These are phyloP conservation scores for Drosophila chauvacae DNA, from an alignment of 1,140 invertebrate genomes.

Conservation along the genomic window DNA sequence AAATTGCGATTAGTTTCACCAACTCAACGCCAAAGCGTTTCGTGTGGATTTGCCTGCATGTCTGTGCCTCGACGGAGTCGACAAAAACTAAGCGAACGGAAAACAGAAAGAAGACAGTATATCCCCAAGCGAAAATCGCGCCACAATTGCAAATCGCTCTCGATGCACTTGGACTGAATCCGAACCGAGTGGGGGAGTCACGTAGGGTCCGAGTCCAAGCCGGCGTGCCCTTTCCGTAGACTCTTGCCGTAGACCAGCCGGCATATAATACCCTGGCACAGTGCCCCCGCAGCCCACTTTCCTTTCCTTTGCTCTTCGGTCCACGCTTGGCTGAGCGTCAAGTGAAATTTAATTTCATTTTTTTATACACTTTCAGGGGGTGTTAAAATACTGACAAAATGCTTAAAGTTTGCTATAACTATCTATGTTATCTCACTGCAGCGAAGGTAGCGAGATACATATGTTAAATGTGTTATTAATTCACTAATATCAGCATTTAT, in stretches of 20 bases:
- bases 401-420: neutral
- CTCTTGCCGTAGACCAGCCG: constrained; percentile 32
- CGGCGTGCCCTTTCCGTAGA: constrained; percentile 12
- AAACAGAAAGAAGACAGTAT: constrained; percentile 10
- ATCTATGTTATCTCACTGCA: neutral
- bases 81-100: constrained; percentile 34
- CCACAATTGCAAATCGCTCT: constrained; percentile 55
- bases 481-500: neutral
- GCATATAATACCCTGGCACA: constrained; percentile 30
- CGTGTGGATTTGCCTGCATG: constrained; percentile 74
- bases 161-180: constrained; percentile 26
- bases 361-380: constrained; percentile 25
- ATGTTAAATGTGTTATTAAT: neutral
- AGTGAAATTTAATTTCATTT: constrained; percentile 73
- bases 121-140: constrained; percentile 37
- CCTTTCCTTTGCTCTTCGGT: constrained; percentile 22
- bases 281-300: constrained; percentile 49
- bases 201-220: constrained; percentile 18
- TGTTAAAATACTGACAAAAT: constrained; percentile 1
- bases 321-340: constrained; percentile 54
- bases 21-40: constrained; percentile 37
- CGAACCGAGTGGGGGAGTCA: constrained; percentile 18
- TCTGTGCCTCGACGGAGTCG: constrained; percentile 11
- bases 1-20: constrained; percentile 61
- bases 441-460: too few relatives aligned